phyloP scores from a whole-genome alignment of 1,140 invertebrate genomes.

The Zaprionus capensis region DNA sequence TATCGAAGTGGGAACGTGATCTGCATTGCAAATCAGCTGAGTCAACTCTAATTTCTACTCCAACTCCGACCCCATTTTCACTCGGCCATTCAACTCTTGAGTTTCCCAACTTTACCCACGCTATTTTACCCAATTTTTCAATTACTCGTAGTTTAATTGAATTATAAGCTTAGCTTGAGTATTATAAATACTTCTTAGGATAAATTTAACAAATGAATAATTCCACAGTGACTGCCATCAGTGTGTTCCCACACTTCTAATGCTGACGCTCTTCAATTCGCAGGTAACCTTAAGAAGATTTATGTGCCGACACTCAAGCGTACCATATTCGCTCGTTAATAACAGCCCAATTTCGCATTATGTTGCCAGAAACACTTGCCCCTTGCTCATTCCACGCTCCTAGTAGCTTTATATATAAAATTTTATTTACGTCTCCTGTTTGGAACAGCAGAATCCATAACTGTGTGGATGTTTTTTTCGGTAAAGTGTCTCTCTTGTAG shows the following conservation, averaged over 20 bases:
- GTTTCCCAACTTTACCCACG: not conserved
- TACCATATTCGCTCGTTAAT: constrained; percentile 39
- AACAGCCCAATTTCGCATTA: constrained; percentile 42
- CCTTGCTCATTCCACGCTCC: not conserved
- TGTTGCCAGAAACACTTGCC: constrained; percentile 24
- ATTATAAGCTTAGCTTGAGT: not conserved
- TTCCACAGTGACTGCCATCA: not conserved
- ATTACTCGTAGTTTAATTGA: constrained; percentile 37
- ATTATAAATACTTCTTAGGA: constrained; percentile 22
- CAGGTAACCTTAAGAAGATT: constrained; percentile 33
- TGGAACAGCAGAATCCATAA: constrained; percentile 35
- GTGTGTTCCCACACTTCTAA: not conserved
- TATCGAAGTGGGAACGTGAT: constrained; percentile 51
- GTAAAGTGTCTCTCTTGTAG: constrained; percentile 8
- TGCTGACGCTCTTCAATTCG: not conserved
- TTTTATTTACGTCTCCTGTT: constrained; percentile 3
- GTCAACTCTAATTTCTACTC: constrained; percentile 9
- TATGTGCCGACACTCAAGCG: constrained; percentile 33
- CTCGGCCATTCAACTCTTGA: constrained; percentile 4
- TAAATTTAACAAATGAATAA: constrained; percentile 38
- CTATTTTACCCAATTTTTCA: constrained; percentile 42
- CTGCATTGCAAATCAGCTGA: constrained; percentile 41
- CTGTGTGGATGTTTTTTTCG: constrained; percentile 33
- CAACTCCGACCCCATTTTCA: not conserved
- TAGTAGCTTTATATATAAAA: not conserved